Base-by-base conservation (phyloP, 2,888 invertebrate genomes). In the Orchestes rusci region DNA sequence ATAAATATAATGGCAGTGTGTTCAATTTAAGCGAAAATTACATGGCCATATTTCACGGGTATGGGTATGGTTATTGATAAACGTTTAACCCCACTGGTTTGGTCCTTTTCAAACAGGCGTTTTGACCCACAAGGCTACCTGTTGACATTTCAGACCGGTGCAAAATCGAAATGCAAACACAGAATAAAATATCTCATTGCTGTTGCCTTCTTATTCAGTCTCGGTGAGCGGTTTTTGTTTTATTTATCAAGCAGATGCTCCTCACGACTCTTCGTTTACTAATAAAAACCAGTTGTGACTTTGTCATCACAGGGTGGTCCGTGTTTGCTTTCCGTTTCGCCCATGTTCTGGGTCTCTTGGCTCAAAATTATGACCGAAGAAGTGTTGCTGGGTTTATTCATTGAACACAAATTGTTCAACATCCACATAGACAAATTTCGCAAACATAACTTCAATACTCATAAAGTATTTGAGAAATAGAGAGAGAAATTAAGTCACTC, bases 11-110 rank as follows among this genome's bases (percentile, higher is more conserved):
- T 45, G 45, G 41, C 45, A 42, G 45, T 45, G 39, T 43, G 34
- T 36, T 43, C 43, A 56, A 56, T 56, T 55, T 55, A 55, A 57
- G 53, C 53, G 48, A 51, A 57, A 57, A 57, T 57, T 57, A 55
- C 51, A 56, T 45, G 53, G 50, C 53, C 52, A 55, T 56, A 56
- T 56, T 56, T 55, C 54, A 57, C 56, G 39, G 39, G 47, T 43
- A 10, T n/a, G 23, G 41, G 42, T 50, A 45, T 48, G 51, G 51
- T 51, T 43, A 43, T 47, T 55, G 54, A 59, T 7, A 7, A 5
- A 23, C 5, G 10, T 23, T 10, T 7, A n/a, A n/a, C n/a, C n/a
- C n/a, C n/a, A n/a, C n/a, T n/a, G n/a, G n/a, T n/a, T n/a, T n/a
- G 10, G 10, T 23, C 23, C 23, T 23, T 23, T 10, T 23, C 23